Evolutionary conservation across 2,113 vertebrate species (phyloP).

Genomic region (Lycocorax pyrrhopterus): DNA sequence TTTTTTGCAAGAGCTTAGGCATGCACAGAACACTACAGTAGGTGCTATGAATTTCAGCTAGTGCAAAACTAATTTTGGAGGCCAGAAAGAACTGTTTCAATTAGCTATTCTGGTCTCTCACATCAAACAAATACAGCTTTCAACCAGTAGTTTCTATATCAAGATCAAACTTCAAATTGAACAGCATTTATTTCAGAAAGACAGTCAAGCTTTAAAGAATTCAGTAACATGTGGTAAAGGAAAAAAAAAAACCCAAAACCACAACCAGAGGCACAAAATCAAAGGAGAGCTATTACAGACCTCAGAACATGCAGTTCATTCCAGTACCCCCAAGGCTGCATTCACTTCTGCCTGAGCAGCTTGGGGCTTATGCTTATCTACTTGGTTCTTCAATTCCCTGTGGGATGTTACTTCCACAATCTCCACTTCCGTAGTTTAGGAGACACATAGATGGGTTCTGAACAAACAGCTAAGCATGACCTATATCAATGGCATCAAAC

Average conservation of each 20-base stretch:
- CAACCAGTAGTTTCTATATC: neutral
- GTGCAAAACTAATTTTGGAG: neutral
- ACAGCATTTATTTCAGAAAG: neutral
- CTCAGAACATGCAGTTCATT: neutral
- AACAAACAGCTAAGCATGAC: neutral
- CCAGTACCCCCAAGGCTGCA: neutral
- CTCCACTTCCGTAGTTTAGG: neutral
- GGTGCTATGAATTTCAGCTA: neutral
- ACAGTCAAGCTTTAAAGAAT: neutral
- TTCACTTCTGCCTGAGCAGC: neutral
- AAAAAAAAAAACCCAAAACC: neutral
- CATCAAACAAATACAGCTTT: neutral
- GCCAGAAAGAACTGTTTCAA: neutral
- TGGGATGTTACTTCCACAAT: neutral
- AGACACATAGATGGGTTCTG: neutral
- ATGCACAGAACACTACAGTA: neutral
- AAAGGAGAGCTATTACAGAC: neutral
- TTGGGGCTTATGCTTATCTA: neutral
- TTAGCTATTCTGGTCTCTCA: neutral
- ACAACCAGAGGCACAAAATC: neutral
- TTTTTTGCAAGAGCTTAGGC: neutral
- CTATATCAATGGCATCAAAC: neutral
- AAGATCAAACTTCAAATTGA: neutral
- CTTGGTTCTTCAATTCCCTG: neutral
- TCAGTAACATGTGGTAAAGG: rapidly evolving